phyloP scores from a whole-genome alignment of 1,140 invertebrate genomes.

The Wiebesia pumilae region DNA sequence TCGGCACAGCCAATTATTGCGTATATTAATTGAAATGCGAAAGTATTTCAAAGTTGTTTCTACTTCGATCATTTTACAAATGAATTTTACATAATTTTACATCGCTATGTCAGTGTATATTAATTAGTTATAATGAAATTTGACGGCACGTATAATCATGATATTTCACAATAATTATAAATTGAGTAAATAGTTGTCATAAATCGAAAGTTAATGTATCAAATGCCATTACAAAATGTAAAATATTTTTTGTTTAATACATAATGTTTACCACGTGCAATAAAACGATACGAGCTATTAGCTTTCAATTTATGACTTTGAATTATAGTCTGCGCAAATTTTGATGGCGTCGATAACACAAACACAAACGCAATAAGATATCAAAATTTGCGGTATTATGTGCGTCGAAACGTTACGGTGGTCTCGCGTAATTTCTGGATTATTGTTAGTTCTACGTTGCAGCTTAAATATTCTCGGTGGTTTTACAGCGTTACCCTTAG shows the following conservation, averaged over 20 bases:
- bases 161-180: background rate
- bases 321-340: background rate
- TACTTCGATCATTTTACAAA: background rate
- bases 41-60: background rate
- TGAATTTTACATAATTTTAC: background rate
- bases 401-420: background rate
- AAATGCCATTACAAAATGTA: constrained; percentile 31
- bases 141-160: background rate
- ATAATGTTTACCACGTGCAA: constrained; percentile 11
- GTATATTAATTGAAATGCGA: background rate
- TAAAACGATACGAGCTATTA: background rate
- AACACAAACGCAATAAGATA: background rate
- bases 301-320: background rate
- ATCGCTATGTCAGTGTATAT: background rate
- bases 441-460: background rate
- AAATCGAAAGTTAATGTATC: background rate
- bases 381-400: background rate
- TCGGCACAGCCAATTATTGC: background rate
- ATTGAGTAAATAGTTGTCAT: background rate
- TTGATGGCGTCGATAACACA: background rate
- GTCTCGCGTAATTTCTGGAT: background rate
- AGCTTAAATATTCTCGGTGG: background rate
- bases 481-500: background rate
- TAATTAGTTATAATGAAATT: background rate
- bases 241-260: constrained; percentile 19